Conservation (phyloP, 2,797 vertebrate genomes). For the Sebastes umbrosus region DNA sequence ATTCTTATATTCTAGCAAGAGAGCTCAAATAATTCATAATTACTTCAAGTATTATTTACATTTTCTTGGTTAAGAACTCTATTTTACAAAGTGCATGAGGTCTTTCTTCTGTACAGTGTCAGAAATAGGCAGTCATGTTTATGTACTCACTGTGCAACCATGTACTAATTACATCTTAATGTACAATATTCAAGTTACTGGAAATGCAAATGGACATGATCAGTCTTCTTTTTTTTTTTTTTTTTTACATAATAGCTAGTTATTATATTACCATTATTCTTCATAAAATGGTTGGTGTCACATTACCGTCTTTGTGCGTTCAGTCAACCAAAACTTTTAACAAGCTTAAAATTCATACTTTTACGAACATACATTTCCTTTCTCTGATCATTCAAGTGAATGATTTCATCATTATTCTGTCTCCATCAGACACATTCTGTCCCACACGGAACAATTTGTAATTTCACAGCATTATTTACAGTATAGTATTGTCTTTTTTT, state of each 20-base stretch:
- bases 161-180: conserved; percentile 28
- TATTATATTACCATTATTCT: background rate
- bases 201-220: conserved; percentile 10
- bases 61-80: conserved; percentile 11
- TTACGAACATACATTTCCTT: background rate
- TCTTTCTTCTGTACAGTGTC: conserved; percentile 32
- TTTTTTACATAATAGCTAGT: conserved; percentile 13
- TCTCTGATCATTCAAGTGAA: background rate
- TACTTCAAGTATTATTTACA: conserved; percentile 51
- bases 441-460: background rate
- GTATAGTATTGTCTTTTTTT: background rate
- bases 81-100: conserved; percentile 54
- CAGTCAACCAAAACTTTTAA: background rate
- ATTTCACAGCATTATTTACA: background rate
- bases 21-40: conserved; percentile 13
- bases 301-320: background rate
- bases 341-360: background rate
- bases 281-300: background rate
- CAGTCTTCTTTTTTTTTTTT: background rate
- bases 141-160: conserved; percentile 25
- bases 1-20: conserved; percentile 4
- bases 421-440: background rate
- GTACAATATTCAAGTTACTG: conserved; percentile 36
- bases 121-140: conserved; percentile 47
- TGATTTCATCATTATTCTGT: background rate